Evolutionary conservation across 2,113 vertebrate species (phyloP).

Genomic region (Oostethus manadensis): DNA sequence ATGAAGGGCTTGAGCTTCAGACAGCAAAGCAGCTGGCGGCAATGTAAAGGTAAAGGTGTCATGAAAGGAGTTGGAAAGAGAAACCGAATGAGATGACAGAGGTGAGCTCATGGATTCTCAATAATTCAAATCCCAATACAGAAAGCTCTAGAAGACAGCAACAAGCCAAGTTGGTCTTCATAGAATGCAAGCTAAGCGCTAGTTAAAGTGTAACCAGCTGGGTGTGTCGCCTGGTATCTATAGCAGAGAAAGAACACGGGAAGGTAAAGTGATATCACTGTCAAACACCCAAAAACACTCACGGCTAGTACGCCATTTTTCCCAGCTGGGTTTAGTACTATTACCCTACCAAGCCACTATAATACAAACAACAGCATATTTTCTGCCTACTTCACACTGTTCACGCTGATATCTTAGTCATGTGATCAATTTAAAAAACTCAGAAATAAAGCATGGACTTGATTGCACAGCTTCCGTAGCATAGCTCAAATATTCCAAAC

Average conservation of each 20-base stretch:
- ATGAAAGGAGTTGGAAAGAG: slow-evolving; percentile 38
- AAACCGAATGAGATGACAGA: slow-evolving; percentile 18
- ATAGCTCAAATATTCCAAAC: too few species aligned
- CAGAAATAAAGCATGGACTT: too few species aligned
- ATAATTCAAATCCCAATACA: too few species aligned
- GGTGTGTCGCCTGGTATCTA: slow-evolving; percentile 2
- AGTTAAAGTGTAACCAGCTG: slow-evolving; percentile 7
- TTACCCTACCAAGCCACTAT: not conserved
- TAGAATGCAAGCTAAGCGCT: not conserved
- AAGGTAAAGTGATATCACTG: not conserved
- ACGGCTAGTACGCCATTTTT: too few species aligned
- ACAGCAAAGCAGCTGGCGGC: slow-evolving; percentile 7
- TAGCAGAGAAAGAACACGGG: not conserved
- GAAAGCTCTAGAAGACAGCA: not conserved
- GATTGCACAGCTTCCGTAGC: too few species aligned
- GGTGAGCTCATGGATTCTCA: slow-evolving; percentile 22
- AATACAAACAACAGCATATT: too few species aligned
- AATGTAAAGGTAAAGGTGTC: not conserved
- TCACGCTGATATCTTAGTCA: too few species aligned
- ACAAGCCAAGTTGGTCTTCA: too few species aligned
- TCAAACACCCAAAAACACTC: too few species aligned
- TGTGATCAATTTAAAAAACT: too few species aligned
- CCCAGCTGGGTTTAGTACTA: too few species aligned
- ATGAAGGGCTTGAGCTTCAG: slow-evolving; percentile 21
- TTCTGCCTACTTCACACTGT: too few species aligned